A percentile compares a stretch with the other conserved stretches of the same genome.
phyloP scores from a whole-genome alignment of 2,888 invertebrate species.

The Asteroscopus sphinx region DNA sequence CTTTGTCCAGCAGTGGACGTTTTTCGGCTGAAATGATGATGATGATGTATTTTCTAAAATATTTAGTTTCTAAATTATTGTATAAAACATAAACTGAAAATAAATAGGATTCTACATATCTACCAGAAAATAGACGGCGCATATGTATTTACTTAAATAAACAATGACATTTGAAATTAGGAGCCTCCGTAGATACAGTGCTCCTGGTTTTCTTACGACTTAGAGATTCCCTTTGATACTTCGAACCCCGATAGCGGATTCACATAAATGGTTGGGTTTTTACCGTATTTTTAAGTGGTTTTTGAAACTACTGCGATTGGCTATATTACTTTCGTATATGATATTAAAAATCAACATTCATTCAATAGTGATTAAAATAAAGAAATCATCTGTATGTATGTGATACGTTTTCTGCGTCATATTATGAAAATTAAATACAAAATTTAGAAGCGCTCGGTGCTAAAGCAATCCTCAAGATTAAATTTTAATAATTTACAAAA shows the following conservation, averaged over 20 bases:
- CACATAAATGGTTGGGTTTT: constrained; percentile 46
- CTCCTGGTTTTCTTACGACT: constrained; percentile 43
- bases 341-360: not conserved
- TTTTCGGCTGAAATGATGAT: no score
- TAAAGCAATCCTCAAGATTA: constrained; percentile 7
- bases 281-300: constrained; percentile 42
- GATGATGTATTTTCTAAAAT: no score
- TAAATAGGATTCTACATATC: not conserved
- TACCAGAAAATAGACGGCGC: constrained; percentile 4
- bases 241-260: constrained; percentile 50
- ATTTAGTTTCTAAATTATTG: no score
- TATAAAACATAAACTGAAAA: no score
- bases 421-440: not conserved
- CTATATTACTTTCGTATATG: constrained; percentile 16
- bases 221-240: constrained; percentile 56
- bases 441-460: constrained; percentile 1
- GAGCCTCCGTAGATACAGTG: constrained; percentile 18
- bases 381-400: not conserved
- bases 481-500: constrained; percentile 13
- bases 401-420: not conserved
- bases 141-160: constrained; percentile 26
- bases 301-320: constrained; percentile 33
- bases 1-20: no score
- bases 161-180: constrained; percentile 41
- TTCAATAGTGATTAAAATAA: no score